phyloP scores from a whole-genome alignment of 1,140 invertebrate species.

The Hydropsyche tenuis region DNA sequence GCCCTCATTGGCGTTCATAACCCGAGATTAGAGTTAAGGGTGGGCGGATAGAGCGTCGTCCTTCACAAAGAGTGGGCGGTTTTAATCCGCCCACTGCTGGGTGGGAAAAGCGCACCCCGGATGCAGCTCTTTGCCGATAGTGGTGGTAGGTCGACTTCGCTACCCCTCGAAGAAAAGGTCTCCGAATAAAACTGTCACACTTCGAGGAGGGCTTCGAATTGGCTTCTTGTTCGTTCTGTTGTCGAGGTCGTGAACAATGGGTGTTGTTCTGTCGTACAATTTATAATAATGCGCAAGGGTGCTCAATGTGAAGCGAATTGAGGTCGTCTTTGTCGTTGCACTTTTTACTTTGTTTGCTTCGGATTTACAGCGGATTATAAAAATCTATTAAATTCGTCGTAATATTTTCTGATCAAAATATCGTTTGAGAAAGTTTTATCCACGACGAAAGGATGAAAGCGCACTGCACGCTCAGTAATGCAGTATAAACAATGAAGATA shows the following conservation, averaged over 20 bases:
- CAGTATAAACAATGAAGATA: conserved; percentile 35
- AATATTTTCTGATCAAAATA: too few relatives aligned
- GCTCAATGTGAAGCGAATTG: too few relatives aligned
- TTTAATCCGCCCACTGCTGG: conserved; percentile 26
- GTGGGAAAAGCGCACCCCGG: too few relatives aligned
- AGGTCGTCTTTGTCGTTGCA: too few relatives aligned
- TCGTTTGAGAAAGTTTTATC: neutral
- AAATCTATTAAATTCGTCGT: too few relatives aligned
- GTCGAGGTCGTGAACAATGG: neutral
- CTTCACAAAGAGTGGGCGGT: conserved; percentile 38
- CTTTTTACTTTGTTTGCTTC: too few relatives aligned
- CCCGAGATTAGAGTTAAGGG: neutral
- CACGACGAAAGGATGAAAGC: conserved; percentile 11
- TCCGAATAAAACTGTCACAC: conserved; percentile 17
- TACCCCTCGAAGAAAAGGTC: neutral
- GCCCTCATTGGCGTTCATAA: conserved; percentile 19
- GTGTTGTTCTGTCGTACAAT: neutral
- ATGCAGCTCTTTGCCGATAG: too few relatives aligned
- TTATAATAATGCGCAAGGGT: too few relatives aligned
- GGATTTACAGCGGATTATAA: too few relatives aligned
- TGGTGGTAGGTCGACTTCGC: neutral
- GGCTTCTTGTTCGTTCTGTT: conserved; percentile 3
- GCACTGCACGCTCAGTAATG: conserved; percentile 21
- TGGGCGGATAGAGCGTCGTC: conserved; percentile 27
- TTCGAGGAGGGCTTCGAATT: neutral